phyloP scores from a whole-genome alignment of 2,797 vertebrate species.

The Enteromius thamalakanensis region DNA sequence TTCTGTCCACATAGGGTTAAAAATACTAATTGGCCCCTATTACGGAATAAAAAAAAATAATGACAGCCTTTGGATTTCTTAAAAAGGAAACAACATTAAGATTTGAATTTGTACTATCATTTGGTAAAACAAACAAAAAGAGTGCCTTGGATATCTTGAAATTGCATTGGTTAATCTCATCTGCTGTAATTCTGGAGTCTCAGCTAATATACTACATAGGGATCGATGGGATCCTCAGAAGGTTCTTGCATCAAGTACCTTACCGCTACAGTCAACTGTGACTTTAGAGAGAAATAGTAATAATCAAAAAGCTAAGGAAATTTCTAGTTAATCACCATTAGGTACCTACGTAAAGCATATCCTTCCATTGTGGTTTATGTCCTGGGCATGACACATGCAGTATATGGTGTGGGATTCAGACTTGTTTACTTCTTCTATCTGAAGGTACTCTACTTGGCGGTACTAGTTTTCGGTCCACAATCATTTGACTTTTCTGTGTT shows the following conservation, averaged over 20 bases:
- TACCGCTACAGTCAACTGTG: constrained; percentile 77
- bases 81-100: constrained; percentile 71
- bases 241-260: constrained; percentile 88
- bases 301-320: constrained; percentile 74
- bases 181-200: constrained; percentile 85
- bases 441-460: constrained; percentile 74
- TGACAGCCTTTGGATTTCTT: constrained; percentile 85
- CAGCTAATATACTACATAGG: constrained; percentile 77
- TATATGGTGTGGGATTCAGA: constrained; percentile 78
- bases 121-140: constrained; percentile 86
- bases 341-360: constrained; percentile 80
- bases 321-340: constrained; percentile 91
- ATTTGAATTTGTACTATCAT: constrained; percentile 88
- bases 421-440: constrained; percentile 73
- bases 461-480: constrained; percentile 77
- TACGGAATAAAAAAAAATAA: constrained; percentile 72
- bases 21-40: constrained; percentile 77
- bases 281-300: constrained; percentile 73
- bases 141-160: constrained; percentile 97
- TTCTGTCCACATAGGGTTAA: constrained; percentile 87
- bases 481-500: constrained; percentile 64
- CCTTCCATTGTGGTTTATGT: constrained; percentile 76
- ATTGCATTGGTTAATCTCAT: constrained; percentile 89
- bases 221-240: constrained; percentile 77
- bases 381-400: constrained; percentile 79